A percentile compares a stretch with the other conserved stretches of the same genome.
Conservation (phyloP, 2,888 invertebrate species). For the Craniophora ligustri region DNA sequence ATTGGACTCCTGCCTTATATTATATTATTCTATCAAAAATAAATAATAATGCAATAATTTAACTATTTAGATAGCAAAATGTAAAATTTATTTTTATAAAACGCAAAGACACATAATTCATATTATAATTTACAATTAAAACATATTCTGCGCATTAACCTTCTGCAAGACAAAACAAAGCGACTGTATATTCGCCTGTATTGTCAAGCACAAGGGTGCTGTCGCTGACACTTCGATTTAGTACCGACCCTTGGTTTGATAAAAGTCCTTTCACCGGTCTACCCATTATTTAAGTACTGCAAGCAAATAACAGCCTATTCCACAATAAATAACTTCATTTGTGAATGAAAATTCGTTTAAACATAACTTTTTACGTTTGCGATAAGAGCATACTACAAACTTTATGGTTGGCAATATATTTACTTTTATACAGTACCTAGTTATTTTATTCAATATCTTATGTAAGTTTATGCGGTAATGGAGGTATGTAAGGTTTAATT, state of each 20-base stretch:
- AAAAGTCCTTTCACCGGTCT: slow-evolving; percentile 77
- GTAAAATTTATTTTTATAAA: too few relatives aligned
- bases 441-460: slow-evolving; percentile 13
- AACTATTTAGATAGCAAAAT: too few relatives aligned
- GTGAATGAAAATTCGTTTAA: slow-evolving; percentile 19
- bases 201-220: slow-evolving; percentile 80
- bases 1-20: too few relatives aligned
- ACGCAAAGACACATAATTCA: neutral
- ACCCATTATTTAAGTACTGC: slow-evolving; percentile 73
- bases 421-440: slow-evolving; percentile 12
- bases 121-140: slow-evolving; percentile 25
- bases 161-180: slow-evolving; percentile 71
- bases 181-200: slow-evolving; percentile 76
- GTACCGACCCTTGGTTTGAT: slow-evolving; percentile 81
- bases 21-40: too few relatives aligned
- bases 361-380: slow-evolving; percentile 10
- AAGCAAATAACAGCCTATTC: slow-evolving; percentile 55
- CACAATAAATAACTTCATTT: slow-evolving; percentile 53
- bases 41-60: too few relatives aligned
- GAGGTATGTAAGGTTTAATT: slow-evolving; percentile 32
- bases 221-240: slow-evolving; percentile 85
- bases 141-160: slow-evolving; percentile 36
- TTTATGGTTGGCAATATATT: slow-evolving; percentile 8
- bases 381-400: slow-evolving; percentile 5
- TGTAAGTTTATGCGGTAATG: slow-evolving; percentile 16